These are phyloP conservation scores for Brassicogethes aeneus DNA, from an alignment of 2,888 invertebrate genomes.

Conservation along the genomic window DNA sequence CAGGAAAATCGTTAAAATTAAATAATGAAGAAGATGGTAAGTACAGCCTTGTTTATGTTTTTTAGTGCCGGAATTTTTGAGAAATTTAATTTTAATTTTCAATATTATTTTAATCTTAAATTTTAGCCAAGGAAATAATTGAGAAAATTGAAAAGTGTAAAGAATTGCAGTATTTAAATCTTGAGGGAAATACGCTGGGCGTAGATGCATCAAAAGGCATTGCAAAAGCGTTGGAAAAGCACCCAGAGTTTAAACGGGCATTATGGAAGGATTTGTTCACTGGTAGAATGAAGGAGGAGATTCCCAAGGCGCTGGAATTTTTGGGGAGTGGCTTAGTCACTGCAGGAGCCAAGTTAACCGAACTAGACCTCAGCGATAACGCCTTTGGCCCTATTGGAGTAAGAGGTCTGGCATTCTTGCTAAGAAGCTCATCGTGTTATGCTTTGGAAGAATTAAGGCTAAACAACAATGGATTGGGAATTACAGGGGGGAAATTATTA, in stretches of 20 bases:
- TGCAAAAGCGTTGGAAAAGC: conserved; percentile 66
- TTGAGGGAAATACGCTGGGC: conserved; percentile 91
- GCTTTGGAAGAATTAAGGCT: conserved; percentile 72
- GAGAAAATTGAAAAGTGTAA: conserved; percentile 65
- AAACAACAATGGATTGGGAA: conserved; percentile 94
- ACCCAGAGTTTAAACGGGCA: conserved; percentile 72
- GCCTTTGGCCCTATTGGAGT: conserved; percentile 96
- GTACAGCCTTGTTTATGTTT: too few species aligned
- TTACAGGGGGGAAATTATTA: conserved; percentile 76
- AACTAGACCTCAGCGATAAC: conserved; percentile 92
- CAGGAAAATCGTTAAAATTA: conserved; percentile 69
- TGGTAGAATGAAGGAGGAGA: conserved; percentile 88
- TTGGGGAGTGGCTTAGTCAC: conserved; percentile 73
- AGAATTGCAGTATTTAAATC: conserved; percentile 62
- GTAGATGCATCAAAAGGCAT: conserved; percentile 81
- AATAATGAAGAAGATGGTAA: conserved; percentile 73
- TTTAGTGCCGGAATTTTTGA: conserved; percentile 1
- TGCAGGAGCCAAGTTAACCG: conserved; percentile 70
- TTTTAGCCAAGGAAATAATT: conserved; percentile 61
- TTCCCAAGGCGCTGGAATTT: conserved; percentile 75
- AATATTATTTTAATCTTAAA: too few species aligned
- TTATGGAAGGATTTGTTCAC: conserved; percentile 97
- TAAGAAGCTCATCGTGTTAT: conserved; percentile 78
- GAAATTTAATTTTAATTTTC: conserved; percentile 3
- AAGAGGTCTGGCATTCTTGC: conserved; percentile 70